Base-by-base conservation (phyloP, 35 echinoderm and acorn worm species). In the Eucidaris tribuloides region DNA sequence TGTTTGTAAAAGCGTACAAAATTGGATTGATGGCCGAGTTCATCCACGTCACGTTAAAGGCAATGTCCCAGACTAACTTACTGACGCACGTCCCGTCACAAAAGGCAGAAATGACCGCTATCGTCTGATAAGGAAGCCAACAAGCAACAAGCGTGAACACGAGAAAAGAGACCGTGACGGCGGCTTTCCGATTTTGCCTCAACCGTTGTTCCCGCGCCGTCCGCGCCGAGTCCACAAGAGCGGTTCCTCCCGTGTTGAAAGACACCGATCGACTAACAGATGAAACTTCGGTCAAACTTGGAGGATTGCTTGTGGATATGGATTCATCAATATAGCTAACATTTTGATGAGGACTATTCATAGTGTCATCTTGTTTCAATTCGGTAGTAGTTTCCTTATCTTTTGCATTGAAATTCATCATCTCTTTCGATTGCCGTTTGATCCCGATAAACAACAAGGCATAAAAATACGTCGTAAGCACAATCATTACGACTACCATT, bases 111-210 rank as follows among this genome's bases (percentile, higher is more conserved):
- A 76, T 43, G 7, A n/a, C n/a, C n/a, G 45, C 46, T 19, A 37
- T 35, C 32, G 80, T 78, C 7, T 80, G 42, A 31, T 43, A 88
- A 23, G 85, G 85, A 7, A 63, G 34, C 85, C 85, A 88, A 60
- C 85, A 88, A 18, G 44, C 46, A 15, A 64, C 17, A 65, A 81
- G 81, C 6, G 45, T 59, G 5, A 40, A 57, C 0, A 88, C 85
- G 31, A 88, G 38, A 23, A 70, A 17, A 3, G 65, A 54, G 0
- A 88, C 76, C 25, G 30, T 88, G 6, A 45, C 68, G 42, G 85
- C 85, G n/a, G n/a, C n/a, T n/a, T n/a, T n/a, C n/a, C n/a, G n/a
- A n/a, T n/a, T n/a, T 34, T 86, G 68, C 24, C 31, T 38, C 15
- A 58, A 13, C 39, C 84, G 7, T 7, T 2, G 13, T 7, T 2